phyloP scores from a whole-genome alignment of 2,113 vertebrate species.

The Brachyhypopomus occidentalis region DNA sequence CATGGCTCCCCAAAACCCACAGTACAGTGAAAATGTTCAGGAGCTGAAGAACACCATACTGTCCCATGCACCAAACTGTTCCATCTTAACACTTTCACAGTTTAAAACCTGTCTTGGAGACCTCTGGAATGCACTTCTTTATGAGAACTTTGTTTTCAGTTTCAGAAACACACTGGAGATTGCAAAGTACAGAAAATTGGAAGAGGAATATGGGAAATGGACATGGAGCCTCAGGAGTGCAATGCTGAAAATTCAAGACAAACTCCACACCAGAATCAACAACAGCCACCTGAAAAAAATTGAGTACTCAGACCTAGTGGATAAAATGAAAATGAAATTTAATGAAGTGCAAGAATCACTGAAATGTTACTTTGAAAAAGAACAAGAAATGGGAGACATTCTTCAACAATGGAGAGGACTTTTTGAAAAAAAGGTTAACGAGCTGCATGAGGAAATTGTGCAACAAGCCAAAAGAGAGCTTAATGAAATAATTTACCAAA shows the following conservation, averaged over 20 bases:
- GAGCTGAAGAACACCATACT: slow-evolving; percentile 45
- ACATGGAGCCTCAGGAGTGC: slow-evolving; percentile 54
- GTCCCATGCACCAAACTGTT: too few relatives aligned
- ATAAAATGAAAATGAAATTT: slow-evolving; percentile 2
- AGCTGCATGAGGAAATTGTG: slow-evolving; percentile 1
- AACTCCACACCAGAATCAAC: slow-evolving; percentile 58
- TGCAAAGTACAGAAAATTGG: slow-evolving; percentile 58
- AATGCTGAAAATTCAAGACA: slow-evolving; percentile 55
- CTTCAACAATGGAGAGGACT: slow-evolving; percentile 63
- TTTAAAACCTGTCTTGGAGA: slow-evolving; percentile 65
- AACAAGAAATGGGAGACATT: slow-evolving; percentile 59
- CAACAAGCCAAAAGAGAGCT: neutral
- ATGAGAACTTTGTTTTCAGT: slow-evolving; percentile 67
- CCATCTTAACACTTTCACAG: slow-evolving; percentile 53
- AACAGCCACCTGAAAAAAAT: slow-evolving; percentile 37
- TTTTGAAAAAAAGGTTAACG: slow-evolving; percentile 17
- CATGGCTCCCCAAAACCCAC: slow-evolving; percentile 53
- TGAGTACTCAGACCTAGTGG: slow-evolving; percentile 2
- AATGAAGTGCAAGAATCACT: slow-evolving; percentile 52
- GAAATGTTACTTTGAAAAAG: slow-evolving; percentile 61
- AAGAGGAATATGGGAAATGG: slow-evolving; percentile 9
- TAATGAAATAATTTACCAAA: neutral
- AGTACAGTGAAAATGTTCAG: slow-evolving; percentile 48
- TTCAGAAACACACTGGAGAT: slow-evolving; percentile 72
- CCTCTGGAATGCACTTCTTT: slow-evolving; percentile 60